These are phyloP conservation scores for Grus americana DNA, from an alignment of 2,113 vertebrate genomes.

Conservation along the genomic window DNA sequence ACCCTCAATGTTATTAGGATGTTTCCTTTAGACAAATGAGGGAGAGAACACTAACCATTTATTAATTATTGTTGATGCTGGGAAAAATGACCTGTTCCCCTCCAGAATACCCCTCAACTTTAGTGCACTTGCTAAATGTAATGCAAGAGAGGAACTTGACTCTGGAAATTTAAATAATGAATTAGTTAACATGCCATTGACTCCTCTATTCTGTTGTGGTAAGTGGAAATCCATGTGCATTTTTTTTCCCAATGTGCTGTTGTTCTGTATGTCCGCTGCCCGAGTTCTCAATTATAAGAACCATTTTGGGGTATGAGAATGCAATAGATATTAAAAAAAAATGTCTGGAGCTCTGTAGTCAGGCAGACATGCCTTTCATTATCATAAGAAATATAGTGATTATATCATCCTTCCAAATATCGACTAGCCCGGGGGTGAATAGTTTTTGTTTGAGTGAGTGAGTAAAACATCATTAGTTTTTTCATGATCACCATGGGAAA, in stretches of 20 bases:
- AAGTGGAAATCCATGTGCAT: constrained; percentile 42
- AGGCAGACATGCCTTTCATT: constrained; percentile 67
- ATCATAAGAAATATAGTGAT: constrained; percentile 66
- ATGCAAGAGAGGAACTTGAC: constrained; percentile 46
- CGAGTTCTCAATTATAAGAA: constrained; percentile 35
- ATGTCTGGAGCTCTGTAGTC: not conserved
- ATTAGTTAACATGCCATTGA: constrained; percentile 49
- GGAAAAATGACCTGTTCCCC: not conserved
- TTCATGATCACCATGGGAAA: constrained; percentile 64
- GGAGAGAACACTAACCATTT: constrained; percentile 49
- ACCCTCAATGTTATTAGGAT: constrained; percentile 7
- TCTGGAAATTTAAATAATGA: constrained; percentile 66
- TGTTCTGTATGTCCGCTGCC: not conserved
- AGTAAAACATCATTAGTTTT: constrained; percentile 68
- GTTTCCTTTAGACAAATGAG: constrained; percentile 59
- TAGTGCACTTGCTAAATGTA: constrained; percentile 34
- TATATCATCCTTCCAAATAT: constrained; percentile 57
- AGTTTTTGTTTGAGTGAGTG: constrained; percentile 58
- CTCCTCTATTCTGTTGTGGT: constrained; percentile 27
- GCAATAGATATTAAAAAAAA: constrained; percentile 4
- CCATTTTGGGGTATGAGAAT: not conserved
- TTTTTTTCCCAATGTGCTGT: constrained; percentile 35
- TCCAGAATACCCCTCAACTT: constrained; percentile 20
- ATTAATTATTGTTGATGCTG: constrained; percentile 65
- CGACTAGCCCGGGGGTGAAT: constrained; percentile 17